Evolutionary conservation across 2,797 vertebrate species (phyloP).

Genomic region (Crocidura indochinensis): DNA sequence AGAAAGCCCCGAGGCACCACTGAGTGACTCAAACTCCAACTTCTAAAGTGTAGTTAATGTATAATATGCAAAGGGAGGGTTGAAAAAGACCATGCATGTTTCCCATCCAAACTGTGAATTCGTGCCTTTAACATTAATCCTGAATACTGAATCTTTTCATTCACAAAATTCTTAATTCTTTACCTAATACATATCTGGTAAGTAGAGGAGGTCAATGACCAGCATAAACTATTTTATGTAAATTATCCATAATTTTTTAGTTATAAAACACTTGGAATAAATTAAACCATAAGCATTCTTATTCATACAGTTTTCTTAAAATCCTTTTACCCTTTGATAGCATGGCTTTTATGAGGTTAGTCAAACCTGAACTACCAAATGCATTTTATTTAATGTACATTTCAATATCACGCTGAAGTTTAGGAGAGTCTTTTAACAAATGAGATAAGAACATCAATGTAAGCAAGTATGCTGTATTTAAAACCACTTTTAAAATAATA

Average conservation of each 20-base stretch:
- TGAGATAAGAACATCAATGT: background rate
- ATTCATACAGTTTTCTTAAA: background rate
- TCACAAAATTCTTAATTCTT: slow-evolving; percentile 56
- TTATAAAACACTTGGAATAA: slow-evolving; percentile 19
- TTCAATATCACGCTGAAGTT: background rate
- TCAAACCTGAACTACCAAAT: background rate
- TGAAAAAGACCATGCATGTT: slow-evolving; percentile 26
- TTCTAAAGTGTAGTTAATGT: slow-evolving; percentile 53
- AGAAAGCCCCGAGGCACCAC: no score
- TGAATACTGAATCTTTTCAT: background rate
- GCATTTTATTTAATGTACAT: slow-evolving; percentile 30
- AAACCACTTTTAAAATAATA: background rate
- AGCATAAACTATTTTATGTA: background rate
- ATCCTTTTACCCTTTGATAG: slow-evolving; percentile 14
- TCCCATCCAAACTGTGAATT: background rate
- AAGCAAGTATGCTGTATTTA: slow-evolving; percentile 35
- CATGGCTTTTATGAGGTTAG: background rate
- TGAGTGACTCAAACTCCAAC: no score
- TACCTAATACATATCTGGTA: slow-evolving; percentile 10
- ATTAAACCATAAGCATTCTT: background rate
- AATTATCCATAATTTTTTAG: slow-evolving; percentile 61
- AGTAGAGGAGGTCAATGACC: background rate
- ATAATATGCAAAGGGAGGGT: background rate
- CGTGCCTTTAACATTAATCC: background rate
- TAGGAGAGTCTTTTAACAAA: background rate